Conservation (phyloP, 2,888 invertebrate genomes). For the Nowickia ferox region DNA sequence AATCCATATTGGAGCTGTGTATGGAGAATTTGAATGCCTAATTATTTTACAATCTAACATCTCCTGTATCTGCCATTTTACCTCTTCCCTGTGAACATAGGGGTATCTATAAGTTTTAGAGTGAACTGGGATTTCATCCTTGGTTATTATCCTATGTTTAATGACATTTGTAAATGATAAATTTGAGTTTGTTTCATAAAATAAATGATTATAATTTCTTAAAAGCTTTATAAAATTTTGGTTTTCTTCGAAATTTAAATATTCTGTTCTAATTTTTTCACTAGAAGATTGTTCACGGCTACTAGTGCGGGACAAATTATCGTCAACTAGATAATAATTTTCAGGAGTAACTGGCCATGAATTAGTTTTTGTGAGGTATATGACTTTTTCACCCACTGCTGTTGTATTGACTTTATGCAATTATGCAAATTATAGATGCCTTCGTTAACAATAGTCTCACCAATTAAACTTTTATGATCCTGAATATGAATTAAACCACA, state of each 20-base stretch:
- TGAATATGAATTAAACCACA: conserved; percentile 4
- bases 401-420: not conserved
- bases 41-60: too few relatives aligned
- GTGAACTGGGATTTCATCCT: too few relatives aligned
- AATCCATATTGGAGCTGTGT: too few relatives aligned
- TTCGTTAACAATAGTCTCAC: conserved; percentile 10
- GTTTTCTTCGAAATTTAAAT: conserved; percentile 33
- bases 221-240: not conserved
- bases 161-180: too few relatives aligned
- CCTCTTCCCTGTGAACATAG: not conserved
- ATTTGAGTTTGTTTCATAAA: too few relatives aligned
- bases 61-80: conserved; percentile 41
- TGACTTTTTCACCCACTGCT: conserved; percentile 12
- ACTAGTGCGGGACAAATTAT: not conserved
- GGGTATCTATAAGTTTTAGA: too few relatives aligned
- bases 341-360: conserved; percentile 33
- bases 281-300: not conserved
- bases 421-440: conserved; percentile 26
- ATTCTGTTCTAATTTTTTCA: conserved; percentile 10
- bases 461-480: not conserved
- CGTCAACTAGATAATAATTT: conserved; percentile 29
- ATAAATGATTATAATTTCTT: too few relatives aligned
- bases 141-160: too few relatives aligned
- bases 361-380: conserved; percentile 7
- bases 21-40: too few relatives aligned